Conservation (phyloP, 2,113 vertebrate genomes). For the Scomber scombrus region DNA sequence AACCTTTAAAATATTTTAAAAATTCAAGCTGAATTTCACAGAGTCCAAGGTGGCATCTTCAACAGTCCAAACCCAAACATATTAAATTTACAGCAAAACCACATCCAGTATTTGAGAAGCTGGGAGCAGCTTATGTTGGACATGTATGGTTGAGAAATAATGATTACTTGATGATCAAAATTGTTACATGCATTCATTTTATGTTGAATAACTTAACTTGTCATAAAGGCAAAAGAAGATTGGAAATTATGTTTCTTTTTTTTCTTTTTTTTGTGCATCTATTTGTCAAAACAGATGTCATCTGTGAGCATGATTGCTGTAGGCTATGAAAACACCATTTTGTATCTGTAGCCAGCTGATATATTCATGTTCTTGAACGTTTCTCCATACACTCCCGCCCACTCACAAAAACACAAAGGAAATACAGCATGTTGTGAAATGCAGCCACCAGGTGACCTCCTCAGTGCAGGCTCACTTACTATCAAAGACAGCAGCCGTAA, state of each 20-base stretch:
- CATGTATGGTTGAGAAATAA: too few species aligned
- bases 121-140: too few species aligned
- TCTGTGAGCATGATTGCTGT: not conserved
- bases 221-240: too few species aligned
- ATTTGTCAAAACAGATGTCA: not conserved
- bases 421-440: slow-evolving; percentile 6
- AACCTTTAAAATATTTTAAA: not conserved
- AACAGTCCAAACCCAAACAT: too few species aligned
- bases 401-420: slow-evolving; percentile 17
- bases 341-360: not conserved
- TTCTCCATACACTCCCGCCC: not conserved
- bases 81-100: too few species aligned
- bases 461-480: not conserved
- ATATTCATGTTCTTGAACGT: not conserved
- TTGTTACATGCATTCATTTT: too few species aligned
- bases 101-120: too few species aligned
- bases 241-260: too few species aligned
- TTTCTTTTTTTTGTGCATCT: not conserved
- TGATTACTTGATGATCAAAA: too few species aligned
- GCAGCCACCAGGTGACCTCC: not conserved
- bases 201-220: too few species aligned
- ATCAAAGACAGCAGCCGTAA: not conserved
- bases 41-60: too few species aligned
- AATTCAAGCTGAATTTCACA: too few species aligned
- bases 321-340: not conserved